Evolutionary conservation across 1,140 invertebrate genomes (phyloP).

Genomic region (Bombus huntii): DNA sequence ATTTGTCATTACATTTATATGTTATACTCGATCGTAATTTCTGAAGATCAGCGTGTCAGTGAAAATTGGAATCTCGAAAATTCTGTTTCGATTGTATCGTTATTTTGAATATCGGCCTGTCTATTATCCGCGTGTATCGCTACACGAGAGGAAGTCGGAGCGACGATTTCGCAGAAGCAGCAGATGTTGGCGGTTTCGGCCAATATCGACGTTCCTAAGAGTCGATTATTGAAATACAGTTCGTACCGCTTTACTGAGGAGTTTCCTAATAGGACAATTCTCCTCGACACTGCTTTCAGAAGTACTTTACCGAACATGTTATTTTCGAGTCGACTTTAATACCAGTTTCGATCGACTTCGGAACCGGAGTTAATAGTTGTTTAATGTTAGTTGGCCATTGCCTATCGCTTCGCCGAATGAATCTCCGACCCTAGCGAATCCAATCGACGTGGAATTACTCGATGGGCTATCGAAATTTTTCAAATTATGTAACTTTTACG

Average conservation of each 20-base stretch:
- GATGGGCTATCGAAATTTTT: neutral
- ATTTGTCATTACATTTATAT: neutral
- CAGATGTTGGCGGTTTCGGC: neutral
- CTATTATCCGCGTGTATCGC: neutral
- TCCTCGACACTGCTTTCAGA: neutral
- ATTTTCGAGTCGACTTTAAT: conserved; percentile 34
- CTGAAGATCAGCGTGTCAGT: neutral
- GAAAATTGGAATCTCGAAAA: neutral
- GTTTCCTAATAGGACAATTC: conserved; percentile 30
- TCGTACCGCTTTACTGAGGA: neutral
- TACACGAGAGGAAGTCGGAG: neutral
- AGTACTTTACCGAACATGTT: conserved; percentile 19
- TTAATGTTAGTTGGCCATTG: conserved; percentile 8
- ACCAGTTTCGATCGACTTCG: neutral
- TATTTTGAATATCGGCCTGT: neutral
- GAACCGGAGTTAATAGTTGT: neutral
- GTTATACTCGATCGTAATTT: neutral
- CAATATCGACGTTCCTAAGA: conserved; percentile 3
- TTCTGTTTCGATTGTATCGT: neutral
- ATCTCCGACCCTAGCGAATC: neutral
- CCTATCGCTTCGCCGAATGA: neutral
- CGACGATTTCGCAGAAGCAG: neutral
- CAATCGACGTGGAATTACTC: neutral
- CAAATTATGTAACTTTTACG: neutral
- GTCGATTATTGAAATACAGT: conserved; percentile 32